These are phyloP conservation scores for Dromas ardeola DNA, from an alignment of 2,113 vertebrate species.

Conservation along the genomic window DNA sequence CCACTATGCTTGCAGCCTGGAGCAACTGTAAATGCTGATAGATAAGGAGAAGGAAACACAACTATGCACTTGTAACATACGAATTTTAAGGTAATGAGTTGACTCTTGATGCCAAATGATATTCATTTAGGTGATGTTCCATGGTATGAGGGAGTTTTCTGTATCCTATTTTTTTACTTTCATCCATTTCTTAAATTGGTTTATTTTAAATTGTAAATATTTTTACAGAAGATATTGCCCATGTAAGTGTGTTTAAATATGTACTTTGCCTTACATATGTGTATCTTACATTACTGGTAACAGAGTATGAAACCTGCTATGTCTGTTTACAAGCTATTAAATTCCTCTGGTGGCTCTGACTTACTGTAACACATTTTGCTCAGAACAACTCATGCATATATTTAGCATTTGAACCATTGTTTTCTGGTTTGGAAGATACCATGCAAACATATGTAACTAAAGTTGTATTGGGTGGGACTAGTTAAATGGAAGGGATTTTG, in stretches of 20 bases:
- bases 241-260: slow-evolving; percentile 73
- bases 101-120: slow-evolving; percentile 71
- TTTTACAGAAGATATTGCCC: slow-evolving; percentile 72
- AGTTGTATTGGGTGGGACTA: not conserved
- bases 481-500: slow-evolving; percentile 44
- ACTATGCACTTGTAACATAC: slow-evolving; percentile 80
- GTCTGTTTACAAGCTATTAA: slow-evolving; percentile 69
- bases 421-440: slow-evolving; percentile 24
- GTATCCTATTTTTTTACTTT: slow-evolving; percentile 70
- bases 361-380: slow-evolving; percentile 37
- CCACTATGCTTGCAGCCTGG: slow-evolving; percentile 68
- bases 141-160: slow-evolving; percentile 70
- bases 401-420: slow-evolving; percentile 36
- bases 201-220: slow-evolving; percentile 74
- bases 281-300: slow-evolving; percentile 73
- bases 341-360: slow-evolving; percentile 54
- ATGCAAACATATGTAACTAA: not conserved
- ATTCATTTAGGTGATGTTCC: slow-evolving; percentile 65
- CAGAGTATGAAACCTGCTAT: slow-evolving; percentile 59
- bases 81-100: slow-evolving; percentile 70
- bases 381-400: slow-evolving; percentile 27
- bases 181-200: slow-evolving; percentile 67
- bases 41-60: slow-evolving; percentile 59
- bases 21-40: slow-evolving; percentile 62
- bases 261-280: slow-evolving; percentile 78